Evolutionary conservation across 2,888 invertebrate species (phyloP).

Genomic region (Polyommatus icarus): DNA sequence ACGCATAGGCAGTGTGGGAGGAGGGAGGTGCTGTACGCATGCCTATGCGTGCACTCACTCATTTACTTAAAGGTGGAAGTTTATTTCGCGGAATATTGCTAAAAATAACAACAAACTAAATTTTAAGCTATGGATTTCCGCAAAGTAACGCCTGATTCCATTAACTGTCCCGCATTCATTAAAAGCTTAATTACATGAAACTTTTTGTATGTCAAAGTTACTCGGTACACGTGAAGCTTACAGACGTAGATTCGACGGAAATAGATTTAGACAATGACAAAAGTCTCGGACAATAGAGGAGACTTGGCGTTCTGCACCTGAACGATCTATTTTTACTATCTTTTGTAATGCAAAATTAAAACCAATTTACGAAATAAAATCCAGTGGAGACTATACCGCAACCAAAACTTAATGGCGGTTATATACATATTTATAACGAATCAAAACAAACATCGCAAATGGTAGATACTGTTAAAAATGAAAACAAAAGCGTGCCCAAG

Average conservation of each 20-base stretch:
- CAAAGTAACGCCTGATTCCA: too few relatives aligned
- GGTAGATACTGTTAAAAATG: neutral
- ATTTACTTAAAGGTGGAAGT: too few relatives aligned
- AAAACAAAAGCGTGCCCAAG: neutral
- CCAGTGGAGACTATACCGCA: too few relatives aligned
- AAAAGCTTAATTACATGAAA: slow-evolving; percentile 2
- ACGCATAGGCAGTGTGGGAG: too few relatives aligned
- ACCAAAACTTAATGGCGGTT: too few relatives aligned
- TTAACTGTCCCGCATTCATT: slow-evolving; percentile 13
- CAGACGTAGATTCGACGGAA: neutral
- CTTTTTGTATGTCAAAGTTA: slow-evolving; percentile 1
- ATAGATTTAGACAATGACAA: neutral
- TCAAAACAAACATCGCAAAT: too few relatives aligned
- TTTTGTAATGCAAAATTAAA: neutral
- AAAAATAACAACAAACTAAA: too few relatives aligned
- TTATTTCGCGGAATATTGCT: too few relatives aligned
- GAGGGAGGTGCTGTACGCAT: too few relatives aligned
- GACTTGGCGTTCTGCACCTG: neutral
- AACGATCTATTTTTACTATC: slow-evolving; percentile 38
- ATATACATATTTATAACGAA: too few relatives aligned
- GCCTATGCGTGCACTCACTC: too few relatives aligned
- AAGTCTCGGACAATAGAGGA: neutral
- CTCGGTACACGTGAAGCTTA: neutral
- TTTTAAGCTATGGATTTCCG: too few relatives aligned
- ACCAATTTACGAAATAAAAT: neutral